Evolutionary conservation across 2,888 invertebrate genomes (phyloP).

Genomic region (Ophraella communa): DNA sequence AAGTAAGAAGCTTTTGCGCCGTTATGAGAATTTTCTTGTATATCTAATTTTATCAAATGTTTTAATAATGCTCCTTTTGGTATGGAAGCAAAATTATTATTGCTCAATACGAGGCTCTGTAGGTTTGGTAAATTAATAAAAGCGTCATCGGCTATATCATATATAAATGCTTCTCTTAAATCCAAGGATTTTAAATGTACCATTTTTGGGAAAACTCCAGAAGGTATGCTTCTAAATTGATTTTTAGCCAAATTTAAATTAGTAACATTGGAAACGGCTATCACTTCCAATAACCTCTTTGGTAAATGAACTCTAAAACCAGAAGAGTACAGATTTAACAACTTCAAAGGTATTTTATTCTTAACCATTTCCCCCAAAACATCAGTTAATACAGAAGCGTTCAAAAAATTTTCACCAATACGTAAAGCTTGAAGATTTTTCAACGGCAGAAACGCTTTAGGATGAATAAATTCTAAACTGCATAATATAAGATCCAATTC

Average conservation of each 20-base stretch:
- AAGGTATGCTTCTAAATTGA: slow-evolving; percentile 64
- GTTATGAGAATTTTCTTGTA: slow-evolving; percentile 62
- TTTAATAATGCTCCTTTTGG: slow-evolving; percentile 62
- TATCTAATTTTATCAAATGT: slow-evolving; percentile 60
- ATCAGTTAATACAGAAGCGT: slow-evolving; percentile 58
- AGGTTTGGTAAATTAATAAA: slow-evolving; percentile 64
- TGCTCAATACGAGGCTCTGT: slow-evolving; percentile 61
- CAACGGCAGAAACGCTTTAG: slow-evolving; percentile 62
- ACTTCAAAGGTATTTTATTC: slow-evolving; percentile 58
- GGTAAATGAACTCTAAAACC: slow-evolving; percentile 65
- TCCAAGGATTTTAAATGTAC: slow-evolving; percentile 64
- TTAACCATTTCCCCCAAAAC: slow-evolving; percentile 58
- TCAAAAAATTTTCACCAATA: slow-evolving; percentile 65
- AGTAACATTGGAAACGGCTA: slow-evolving; percentile 63
- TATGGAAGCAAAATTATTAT: slow-evolving; percentile 64
- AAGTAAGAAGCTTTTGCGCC: slow-evolving; percentile 60
- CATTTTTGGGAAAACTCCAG: slow-evolving; percentile 65
- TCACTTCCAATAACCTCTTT: slow-evolving; percentile 59
- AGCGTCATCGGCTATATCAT: slow-evolving; percentile 61
- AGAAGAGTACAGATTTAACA: slow-evolving; percentile 63
- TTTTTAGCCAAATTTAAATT: slow-evolving; percentile 63
- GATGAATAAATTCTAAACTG: slow-evolving; percentile 63
- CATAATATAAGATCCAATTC: slow-evolving; percentile 64
- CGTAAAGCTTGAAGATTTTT: slow-evolving; percentile 60
- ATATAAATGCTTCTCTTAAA: slow-evolving; percentile 63